Percentiles rank a stretch among this genome's conserved stretches.
phyloP scores from a whole-genome alignment of 2,888 invertebrate genomes.

The Brenthis hecate region DNA sequence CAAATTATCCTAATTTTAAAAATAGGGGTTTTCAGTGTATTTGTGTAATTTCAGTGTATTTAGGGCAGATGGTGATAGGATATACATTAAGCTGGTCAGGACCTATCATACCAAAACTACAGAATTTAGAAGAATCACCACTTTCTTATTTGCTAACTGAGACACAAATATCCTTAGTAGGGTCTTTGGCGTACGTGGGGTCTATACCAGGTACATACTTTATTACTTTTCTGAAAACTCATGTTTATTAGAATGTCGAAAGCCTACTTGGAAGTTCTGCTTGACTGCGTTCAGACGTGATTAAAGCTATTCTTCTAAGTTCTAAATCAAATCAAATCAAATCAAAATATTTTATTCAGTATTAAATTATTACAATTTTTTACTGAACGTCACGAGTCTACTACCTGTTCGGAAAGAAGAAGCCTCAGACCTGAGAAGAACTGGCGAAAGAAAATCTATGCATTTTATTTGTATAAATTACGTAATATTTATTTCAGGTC shows the following conservation, averaged over 20 bases:
- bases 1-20: too few relatives aligned
- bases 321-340: too few relatives aligned
- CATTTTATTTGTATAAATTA: too few relatives aligned
- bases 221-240: not conserved
- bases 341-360: too few relatives aligned
- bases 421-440: too few relatives aligned
- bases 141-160: conserved; percentile 43
- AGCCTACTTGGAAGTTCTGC: not conserved
- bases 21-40: too few relatives aligned
- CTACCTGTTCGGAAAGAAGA: too few relatives aligned
- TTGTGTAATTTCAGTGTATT: conserved; percentile 47
- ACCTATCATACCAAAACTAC: conserved; percentile 50
- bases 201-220: conserved; percentile 45
- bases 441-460: too few relatives aligned
- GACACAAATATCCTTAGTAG: conserved; percentile 45
- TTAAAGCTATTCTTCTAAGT: too few relatives aligned
- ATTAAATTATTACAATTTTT: too few relatives aligned
- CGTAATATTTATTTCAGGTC: conserved; percentile 45
- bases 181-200: conserved; percentile 49
- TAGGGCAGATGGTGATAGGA: conserved; percentile 49
- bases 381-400: too few relatives aligned
- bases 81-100: conserved; percentile 51
- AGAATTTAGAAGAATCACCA: conserved; percentile 46
- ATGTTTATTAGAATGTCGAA: not conserved
- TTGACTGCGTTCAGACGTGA: too few relatives aligned